Percentiles rank a stretch among this genome's conserved stretches.
phyloP scores from a whole-genome alignment of 2,797 vertebrate genomes.

The Pseudotriccus pelzelni region DNA sequence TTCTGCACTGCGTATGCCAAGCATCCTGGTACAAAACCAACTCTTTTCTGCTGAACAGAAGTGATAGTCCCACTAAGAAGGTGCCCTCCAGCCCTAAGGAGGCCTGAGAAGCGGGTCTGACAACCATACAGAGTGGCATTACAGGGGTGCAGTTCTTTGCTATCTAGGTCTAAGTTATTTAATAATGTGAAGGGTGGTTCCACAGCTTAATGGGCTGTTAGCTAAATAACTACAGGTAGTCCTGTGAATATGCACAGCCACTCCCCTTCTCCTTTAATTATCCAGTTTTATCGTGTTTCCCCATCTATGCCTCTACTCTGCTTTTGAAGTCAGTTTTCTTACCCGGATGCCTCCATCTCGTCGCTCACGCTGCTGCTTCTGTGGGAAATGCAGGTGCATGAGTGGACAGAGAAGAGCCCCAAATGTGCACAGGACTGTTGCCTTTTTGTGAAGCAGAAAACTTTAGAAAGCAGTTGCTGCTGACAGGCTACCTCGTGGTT shows the following conservation, averaged over 20 bases:
- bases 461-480: background rate
- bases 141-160: background rate
- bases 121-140: background rate
- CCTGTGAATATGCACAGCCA: background rate
- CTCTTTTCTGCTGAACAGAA: background rate
- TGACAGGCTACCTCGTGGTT: background rate
- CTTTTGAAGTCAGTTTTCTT: conserved; percentile 33
- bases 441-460: background rate
- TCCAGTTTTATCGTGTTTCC: background rate
- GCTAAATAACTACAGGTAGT: background rate
- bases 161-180: background rate
- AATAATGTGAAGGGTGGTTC: conserved; percentile 26
- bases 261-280: conserved; percentile 51
- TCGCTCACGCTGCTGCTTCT: background rate
- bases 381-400: background rate
- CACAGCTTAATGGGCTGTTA: conserved; percentile 14
- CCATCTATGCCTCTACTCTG: background rate
- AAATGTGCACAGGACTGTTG: background rate
- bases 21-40: background rate
- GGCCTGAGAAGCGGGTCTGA: background rate
- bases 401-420: background rate
- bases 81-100: background rate
- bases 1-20: background rate
- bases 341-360: background rate
- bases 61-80: background rate